Evolutionary conservation across 2,888 invertebrate species (phyloP), one percentile per base, ranked within the genome.

Genomic region (Nemotelus pantherinus): DNA sequence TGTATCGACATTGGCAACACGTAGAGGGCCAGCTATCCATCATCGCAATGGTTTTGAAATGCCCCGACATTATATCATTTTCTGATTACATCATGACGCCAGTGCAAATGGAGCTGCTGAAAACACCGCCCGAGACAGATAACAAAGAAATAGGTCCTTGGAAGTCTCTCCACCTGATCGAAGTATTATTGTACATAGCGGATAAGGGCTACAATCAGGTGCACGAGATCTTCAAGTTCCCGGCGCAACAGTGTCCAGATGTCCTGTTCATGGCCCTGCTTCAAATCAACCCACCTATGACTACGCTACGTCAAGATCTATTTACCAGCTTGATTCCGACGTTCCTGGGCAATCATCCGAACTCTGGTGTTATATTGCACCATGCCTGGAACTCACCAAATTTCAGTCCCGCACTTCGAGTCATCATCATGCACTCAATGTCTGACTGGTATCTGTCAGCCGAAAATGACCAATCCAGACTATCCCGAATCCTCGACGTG

Each of bases 371-470:
- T n/a, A 95, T 99, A 80, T 89, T 99, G 77, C 97, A 98, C 87
- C 95, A 96, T 85, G 97, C 97, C 3, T 99, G 99, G 99, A 95
- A 96, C 85, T 91, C 93, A 75, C 93, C 93, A 83, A 92, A 91
- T 82, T 90, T 89, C 39, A 90, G 89, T 81, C 87, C 89, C 57
- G 90, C 90, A 76, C 90, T 95, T 75, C 93, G 94, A 81, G 92
- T 93, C 2, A 92, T 95, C 78, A 93, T 99, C 79, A 97, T 98
- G 94, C 95, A 96, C 83, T 93, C 97, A 2, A 98, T 99, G 98
- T 96, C 96, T 0, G 97, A 98, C 81, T 98, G 98, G 97, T 99
- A 98, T 87, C 90, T 94, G 81, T 90, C 93, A 80, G 96, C 93
- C 47, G 97, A 98, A 84, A 93, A 95, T 83, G 99, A 99, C 87